These are phyloP conservation scores for Bergia puertoricense DNA, from an alignment of 92 coral and sea anemone genomes.

Conservation along the genomic window DNA sequence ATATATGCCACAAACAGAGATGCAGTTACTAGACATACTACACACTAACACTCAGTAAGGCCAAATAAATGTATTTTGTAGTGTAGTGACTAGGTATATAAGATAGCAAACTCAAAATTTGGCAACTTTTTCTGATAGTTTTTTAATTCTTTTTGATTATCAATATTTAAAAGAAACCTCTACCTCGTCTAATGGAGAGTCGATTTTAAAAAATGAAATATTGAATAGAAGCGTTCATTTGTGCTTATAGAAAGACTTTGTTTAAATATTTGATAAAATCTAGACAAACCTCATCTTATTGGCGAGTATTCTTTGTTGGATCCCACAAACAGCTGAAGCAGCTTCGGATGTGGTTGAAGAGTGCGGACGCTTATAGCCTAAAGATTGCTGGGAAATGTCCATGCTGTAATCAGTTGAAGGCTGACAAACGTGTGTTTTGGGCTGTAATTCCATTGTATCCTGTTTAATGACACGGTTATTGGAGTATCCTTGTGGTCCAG, in stretches of 20 bases:
- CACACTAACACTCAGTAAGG: no score
- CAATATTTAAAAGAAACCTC: no score
- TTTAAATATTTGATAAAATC: no score
- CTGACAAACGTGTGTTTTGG: neutral
- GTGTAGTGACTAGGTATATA: no score
- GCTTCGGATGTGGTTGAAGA: neutral
- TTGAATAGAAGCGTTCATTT: neutral
- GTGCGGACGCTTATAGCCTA: neutral
- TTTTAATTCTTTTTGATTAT: no score
- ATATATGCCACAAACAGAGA: no score
- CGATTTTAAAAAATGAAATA: no score
- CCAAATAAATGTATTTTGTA: no score
- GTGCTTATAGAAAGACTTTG: no score
- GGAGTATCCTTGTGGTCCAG: neutral
- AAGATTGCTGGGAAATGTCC: neutral
- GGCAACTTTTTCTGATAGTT: no score
- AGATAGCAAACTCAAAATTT: neutral
- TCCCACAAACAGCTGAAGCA: neutral
- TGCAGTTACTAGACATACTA: no score
- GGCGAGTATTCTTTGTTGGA: neutral
- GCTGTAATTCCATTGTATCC: neutral
- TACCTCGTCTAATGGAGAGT: neutral
- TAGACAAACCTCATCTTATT: constrained; percentile 12
- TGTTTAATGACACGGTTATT: neutral
- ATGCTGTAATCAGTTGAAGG: neutral